Evolutionary conservation across 2,113 vertebrate species (phyloP).

Genomic region (Setophaga petechia): DNA sequence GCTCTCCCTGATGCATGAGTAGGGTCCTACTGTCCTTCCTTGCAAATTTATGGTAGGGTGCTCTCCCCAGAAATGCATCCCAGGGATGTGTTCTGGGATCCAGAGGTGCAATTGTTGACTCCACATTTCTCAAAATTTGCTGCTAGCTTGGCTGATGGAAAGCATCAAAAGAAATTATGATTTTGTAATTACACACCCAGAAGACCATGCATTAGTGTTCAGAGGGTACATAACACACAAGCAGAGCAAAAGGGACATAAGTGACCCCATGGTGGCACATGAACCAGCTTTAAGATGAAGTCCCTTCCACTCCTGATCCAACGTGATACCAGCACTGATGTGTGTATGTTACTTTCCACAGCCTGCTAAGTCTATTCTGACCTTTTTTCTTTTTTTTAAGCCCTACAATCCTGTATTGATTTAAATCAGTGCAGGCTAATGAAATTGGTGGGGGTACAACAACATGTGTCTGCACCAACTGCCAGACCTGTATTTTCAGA

Average conservation of each 20-base stretch:
- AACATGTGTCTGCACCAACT: neutral
- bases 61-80: neutral
- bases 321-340: neutral
- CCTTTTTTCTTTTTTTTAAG: neutral
- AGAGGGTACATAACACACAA: neutral
- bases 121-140: neutral
- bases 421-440: neutral
- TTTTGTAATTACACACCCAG: neutral
- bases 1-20: neutral
- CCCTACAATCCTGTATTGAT: neutral
- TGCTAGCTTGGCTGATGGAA: neutral
- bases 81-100: neutral
- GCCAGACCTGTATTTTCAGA: neutral
- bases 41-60: neutral
- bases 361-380: neutral
- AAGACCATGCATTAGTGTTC: neutral
- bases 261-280: neutral
- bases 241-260: neutral
- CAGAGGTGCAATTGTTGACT: neutral
- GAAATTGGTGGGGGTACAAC: neutral
- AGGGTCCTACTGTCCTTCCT: neutral
- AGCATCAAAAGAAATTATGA: neutral
- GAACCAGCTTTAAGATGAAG: neutral
- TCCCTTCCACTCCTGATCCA: neutral
- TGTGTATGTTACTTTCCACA: neutral